Conservation (phyloP, 2,113 vertebrate genomes). For the Piaya cayana region DNA sequence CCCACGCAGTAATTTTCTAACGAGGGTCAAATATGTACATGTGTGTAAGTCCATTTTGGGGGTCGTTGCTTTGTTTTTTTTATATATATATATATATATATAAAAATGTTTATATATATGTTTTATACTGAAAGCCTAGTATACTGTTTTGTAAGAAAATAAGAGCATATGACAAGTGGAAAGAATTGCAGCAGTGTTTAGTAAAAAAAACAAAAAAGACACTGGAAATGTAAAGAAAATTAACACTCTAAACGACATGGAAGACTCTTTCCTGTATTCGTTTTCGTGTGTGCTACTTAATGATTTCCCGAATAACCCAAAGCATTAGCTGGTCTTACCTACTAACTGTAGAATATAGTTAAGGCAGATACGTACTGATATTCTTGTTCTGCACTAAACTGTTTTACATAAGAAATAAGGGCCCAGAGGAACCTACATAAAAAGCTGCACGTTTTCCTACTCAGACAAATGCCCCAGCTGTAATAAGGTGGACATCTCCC, state of each 20-base stretch:
- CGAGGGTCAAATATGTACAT: not conserved
- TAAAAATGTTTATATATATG: conserved; percentile 57
- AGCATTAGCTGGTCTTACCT: conserved; percentile 41
- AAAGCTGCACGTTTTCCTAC: not conserved
- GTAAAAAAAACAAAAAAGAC: conserved; percentile 32
- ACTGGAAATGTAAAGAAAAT: conserved; percentile 23
- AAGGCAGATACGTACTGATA: not conserved
- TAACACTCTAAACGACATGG: not conserved
- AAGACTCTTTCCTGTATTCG: conserved; percentile 4
- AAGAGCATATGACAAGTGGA: not conserved
- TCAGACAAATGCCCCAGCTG: not conserved
- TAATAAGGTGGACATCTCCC: not conserved
- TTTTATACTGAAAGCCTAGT: conserved; percentile 65
- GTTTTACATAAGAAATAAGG: not conserved
- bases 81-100: conserved; percentile 14
- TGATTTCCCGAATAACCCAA: conserved; percentile 36
- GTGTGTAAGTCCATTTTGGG: not conserved
- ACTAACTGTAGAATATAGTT: conserved; percentile 39
- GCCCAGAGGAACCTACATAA: not conserved
- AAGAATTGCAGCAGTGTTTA: conserved; percentile 16
- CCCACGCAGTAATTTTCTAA: not conserved
- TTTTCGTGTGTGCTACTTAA: conserved; percentile 26
- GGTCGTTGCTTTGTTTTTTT: not conserved
- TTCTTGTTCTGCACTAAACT: not conserved
- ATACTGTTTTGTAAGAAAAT: conserved; percentile 60